These are phyloP conservation scores for Caenorhabditis sp. DNA, from an alignment of 2,888 invertebrate species.

Conservation along the genomic window DNA sequence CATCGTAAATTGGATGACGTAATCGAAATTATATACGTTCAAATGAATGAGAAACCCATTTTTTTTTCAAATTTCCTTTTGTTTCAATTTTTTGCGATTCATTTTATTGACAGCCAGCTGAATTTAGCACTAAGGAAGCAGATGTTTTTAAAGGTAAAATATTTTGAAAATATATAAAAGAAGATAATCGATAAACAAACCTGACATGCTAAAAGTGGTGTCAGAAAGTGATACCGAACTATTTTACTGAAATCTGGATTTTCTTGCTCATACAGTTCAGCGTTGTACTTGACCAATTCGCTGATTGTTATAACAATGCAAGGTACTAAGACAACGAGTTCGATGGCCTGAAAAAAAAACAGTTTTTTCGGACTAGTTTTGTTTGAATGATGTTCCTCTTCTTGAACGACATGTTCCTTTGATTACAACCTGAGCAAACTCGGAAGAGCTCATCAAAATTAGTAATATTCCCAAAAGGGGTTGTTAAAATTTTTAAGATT, in stretches of 20 bases:
- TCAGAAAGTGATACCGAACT: not conserved
- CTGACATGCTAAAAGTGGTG: not conserved
- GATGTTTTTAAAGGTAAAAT: not conserved
- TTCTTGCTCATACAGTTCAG: not conserved
- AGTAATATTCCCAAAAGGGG: no score
- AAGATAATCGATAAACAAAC: not conserved
- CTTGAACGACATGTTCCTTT: no score
- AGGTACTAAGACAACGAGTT: not conserved
- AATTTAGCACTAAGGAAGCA: not conserved
- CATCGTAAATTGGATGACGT: no score
- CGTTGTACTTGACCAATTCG: not conserved
- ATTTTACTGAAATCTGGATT: not conserved
- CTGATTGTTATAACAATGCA: not conserved
- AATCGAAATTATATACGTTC: not conserved
- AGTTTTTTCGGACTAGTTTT: no score
- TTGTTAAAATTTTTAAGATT: no score
- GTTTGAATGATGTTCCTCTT: no score
- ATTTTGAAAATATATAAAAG: not conserved
- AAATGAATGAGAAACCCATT: not conserved
- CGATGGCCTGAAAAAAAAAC: not conserved
- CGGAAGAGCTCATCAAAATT: no score
- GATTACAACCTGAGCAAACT: no score
- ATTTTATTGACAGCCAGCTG: not conserved
- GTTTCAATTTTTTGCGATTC: not conserved
- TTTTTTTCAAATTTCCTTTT: not conserved